Evolutionary conservation across 2,888 invertebrate species (phyloP).

Genomic region (Diabrotica balteata): DNA sequence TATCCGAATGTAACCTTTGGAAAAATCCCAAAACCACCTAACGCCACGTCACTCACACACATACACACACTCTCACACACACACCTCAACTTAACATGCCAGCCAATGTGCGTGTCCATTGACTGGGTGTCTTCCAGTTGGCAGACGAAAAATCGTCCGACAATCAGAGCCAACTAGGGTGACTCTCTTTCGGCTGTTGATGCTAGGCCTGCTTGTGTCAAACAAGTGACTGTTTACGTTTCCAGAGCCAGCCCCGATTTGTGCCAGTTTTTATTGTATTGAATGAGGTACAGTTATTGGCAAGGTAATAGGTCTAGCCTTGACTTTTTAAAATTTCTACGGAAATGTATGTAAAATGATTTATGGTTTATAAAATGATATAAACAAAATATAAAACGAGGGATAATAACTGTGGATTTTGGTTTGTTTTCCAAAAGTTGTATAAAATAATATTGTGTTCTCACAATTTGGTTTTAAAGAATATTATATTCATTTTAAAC

Average conservation of each 20-base stretch:
- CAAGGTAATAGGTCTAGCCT: background rate
- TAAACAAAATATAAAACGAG: too few relatives aligned
- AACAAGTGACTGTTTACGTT: conserved; percentile 39
- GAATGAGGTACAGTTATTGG: conserved; percentile 5
- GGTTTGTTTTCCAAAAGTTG: too few relatives aligned
- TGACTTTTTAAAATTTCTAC: conserved; percentile 1
- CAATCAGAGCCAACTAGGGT: conserved; percentile 57
- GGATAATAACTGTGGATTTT: too few relatives aligned
- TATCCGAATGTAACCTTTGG: conserved; percentile 32
- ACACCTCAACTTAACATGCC: conserved; percentile 30
- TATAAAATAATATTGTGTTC: too few relatives aligned
- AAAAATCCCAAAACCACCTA: conserved; percentile 38
- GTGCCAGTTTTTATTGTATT: conserved; percentile 27
- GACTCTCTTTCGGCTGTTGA: conserved; percentile 34
- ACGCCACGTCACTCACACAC: conserved; percentile 18
- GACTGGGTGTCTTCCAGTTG: conserved; percentile 50
- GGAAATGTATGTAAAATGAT: background rate
- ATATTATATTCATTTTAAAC: too few relatives aligned
- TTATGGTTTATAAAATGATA: too few relatives aligned
- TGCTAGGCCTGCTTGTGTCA: background rate
- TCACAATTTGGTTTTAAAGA: too few relatives aligned
- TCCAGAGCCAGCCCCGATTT: conserved; percentile 39
- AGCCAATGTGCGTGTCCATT: conserved; percentile 43
- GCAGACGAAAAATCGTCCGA: conserved; percentile 50
- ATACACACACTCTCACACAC: conserved; percentile 8